A percentile compares a stretch with the other conserved stretches of the same genome.
Evolutionary conservation across 2,888 invertebrate species (phyloP).

Genomic region (Apotomis betuletana): DNA sequence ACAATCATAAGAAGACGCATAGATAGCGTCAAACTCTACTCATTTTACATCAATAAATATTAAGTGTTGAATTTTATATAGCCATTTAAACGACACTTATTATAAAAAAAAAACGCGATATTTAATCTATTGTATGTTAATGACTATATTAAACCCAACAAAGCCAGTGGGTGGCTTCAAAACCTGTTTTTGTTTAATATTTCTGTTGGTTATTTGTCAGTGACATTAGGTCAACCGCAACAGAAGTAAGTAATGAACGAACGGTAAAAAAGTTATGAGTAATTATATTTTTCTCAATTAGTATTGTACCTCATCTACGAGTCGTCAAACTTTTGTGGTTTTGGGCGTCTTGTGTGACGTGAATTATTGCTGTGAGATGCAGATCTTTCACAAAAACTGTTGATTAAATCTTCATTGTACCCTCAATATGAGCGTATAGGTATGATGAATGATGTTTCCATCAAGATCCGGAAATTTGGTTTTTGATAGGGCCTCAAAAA

Average conservation of each 20-base stretch:
- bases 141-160: conserved; percentile 29
- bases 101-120: conserved; percentile 18
- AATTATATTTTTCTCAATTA: conserved; percentile 22
- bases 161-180: conserved; percentile 26
- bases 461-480: no score
- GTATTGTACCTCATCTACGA: conserved; percentile 1
- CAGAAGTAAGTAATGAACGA: conserved; percentile 23
- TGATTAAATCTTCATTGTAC: conserved; percentile 1
- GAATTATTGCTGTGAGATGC: conserved; percentile 16
- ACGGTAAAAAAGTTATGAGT: conserved; percentile 23
- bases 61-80: neutral
- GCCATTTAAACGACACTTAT: conserved; percentile 12
- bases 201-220: conserved; percentile 28
- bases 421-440: neutral
- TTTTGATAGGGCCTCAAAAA: no score
- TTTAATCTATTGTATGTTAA: conserved; percentile 38
- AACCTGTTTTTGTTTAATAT: conserved; percentile 24
- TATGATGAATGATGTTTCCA: no score
- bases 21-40: no score
- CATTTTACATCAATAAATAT: neutral
- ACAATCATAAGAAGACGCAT: no score
- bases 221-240: conserved; percentile 33
- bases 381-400: conserved; percentile 3
- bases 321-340: conserved; percentile 1
- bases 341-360: conserved; percentile 11